Evolutionary conservation across 2,888 invertebrate genomes (phyloP).

Genomic region (Odontocolon sp.): DNA sequence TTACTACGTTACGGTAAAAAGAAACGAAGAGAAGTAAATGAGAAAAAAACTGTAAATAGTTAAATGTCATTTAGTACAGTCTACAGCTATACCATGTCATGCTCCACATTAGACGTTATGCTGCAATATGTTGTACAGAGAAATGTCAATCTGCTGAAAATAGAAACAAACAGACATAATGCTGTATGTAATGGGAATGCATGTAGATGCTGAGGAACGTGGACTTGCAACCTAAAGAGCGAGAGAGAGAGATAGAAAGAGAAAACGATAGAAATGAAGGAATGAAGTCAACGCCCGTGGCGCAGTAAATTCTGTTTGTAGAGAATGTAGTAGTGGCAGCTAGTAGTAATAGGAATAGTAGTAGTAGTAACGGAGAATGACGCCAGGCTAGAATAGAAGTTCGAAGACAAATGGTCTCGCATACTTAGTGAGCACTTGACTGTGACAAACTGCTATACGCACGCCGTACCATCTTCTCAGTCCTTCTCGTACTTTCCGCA

Average conservation of each 20-base stretch:
- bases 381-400: conserved; percentile 69
- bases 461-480: conserved; percentile 54
- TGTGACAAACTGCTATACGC: conserved; percentile 76
- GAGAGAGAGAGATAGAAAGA: neutral
- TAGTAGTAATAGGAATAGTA: conserved; percentile 1
- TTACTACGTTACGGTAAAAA: too few relatives aligned
- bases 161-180: neutral
- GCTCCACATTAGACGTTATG: neutral
- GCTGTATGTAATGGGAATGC: neutral
- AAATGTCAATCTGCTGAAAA: conserved; percentile 4
- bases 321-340: conserved; percentile 11
- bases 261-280: conserved; percentile 2
- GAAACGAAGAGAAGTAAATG: too few relatives aligned
- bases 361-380: conserved; percentile 65
- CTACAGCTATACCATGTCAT: neutral
- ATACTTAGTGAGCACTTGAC: conserved; percentile 78
- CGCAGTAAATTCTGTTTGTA: conserved; percentile 69
- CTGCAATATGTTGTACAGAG: neutral
- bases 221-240: neutral
- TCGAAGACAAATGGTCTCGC: conserved; percentile 78
- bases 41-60: too few relatives aligned
- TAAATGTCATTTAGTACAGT: neutral
- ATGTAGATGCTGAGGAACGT: neutral
- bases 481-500: conserved; percentile 28
- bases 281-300: conserved; percentile 12